Evolutionary conservation across 2,797 vertebrate genomes (phyloP).

Genomic region (Acanthornis magna): DNA sequence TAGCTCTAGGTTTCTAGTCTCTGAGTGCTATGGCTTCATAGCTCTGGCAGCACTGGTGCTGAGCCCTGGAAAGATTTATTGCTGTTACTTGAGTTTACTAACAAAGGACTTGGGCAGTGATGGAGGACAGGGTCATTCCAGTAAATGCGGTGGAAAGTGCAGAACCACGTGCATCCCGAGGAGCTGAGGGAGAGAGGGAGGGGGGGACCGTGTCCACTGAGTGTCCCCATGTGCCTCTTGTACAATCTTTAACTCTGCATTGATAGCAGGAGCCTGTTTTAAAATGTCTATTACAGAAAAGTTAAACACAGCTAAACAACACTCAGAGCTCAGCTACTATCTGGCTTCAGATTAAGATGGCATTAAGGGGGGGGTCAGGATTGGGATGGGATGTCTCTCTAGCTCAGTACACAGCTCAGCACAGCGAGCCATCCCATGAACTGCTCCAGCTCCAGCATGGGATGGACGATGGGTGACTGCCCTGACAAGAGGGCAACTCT

Average conservation of each 20-base stretch:
- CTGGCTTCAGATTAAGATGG: not conserved
- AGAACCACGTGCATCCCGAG: accelerated
- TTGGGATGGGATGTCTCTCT: not conserved
- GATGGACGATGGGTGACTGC: accelerated
- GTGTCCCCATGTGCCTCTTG: not conserved
- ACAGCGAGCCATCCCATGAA: accelerated
- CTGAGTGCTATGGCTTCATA: not conserved
- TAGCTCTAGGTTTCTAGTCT: not conserved
- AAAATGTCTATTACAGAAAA: not conserved
- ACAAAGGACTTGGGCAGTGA: not conserved
- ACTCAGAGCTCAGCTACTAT: not conserved
- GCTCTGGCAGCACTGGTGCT: not conserved
- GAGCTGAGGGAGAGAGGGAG: accelerated
- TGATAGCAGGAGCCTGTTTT: not conserved
- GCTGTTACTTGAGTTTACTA: not conserved
- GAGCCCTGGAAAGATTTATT: not conserved
- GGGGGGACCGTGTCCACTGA: not conserved
- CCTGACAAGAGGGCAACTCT: not conserved
- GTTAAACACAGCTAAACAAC: not conserved
- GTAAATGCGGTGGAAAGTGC: not conserved
- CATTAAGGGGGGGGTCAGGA: not conserved
- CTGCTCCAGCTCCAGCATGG: not conserved
- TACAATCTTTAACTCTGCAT: not conserved
- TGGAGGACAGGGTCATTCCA: not conserved
- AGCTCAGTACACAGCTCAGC: not conserved